Percentiles rank a stretch among this genome's conserved stretches.
Conservation (phyloP, 2,888 invertebrate species). For the Atethmia centrago region DNA sequence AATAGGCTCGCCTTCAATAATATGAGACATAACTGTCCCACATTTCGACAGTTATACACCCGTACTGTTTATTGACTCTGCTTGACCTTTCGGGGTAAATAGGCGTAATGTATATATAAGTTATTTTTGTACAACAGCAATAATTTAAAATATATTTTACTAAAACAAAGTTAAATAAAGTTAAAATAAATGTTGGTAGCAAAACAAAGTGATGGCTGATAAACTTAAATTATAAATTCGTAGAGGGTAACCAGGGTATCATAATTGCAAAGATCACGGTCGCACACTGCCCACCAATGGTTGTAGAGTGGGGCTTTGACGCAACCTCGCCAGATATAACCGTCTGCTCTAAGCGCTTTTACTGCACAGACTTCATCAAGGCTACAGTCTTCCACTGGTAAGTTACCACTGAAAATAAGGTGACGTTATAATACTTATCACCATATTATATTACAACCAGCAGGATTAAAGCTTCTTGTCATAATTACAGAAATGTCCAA, state of each 20-base stretch:
- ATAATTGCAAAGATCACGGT: constrained; percentile 79
- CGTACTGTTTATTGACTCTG: not conserved
- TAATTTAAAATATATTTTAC: constrained; percentile 19
- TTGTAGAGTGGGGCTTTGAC: constrained; percentile 79
- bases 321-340: constrained; percentile 85
- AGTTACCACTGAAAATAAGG: constrained; percentile 71
- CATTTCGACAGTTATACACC: too few relatives aligned
- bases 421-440: not conserved
- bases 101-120: not conserved
- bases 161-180: constrained; percentile 14
- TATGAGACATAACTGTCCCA: not conserved
- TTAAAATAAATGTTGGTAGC: constrained; percentile 27
- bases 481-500: not conserved
- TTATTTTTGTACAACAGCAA: not conserved
- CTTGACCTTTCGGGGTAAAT: not conserved
- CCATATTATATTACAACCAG: too few relatives aligned
- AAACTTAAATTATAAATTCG: constrained; percentile 64
- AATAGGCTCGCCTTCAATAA: not conserved
- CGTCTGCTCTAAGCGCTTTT: constrained; percentile 74
- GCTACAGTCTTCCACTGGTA: constrained; percentile 76
- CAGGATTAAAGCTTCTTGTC: not conserved
- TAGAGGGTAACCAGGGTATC: constrained; percentile 75
- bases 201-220: constrained; percentile 16
- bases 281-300: constrained; percentile 81
- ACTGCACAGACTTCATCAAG: constrained; percentile 81